Conservation (phyloP, 1,140 invertebrate species). For the Atta colombica region DNA sequence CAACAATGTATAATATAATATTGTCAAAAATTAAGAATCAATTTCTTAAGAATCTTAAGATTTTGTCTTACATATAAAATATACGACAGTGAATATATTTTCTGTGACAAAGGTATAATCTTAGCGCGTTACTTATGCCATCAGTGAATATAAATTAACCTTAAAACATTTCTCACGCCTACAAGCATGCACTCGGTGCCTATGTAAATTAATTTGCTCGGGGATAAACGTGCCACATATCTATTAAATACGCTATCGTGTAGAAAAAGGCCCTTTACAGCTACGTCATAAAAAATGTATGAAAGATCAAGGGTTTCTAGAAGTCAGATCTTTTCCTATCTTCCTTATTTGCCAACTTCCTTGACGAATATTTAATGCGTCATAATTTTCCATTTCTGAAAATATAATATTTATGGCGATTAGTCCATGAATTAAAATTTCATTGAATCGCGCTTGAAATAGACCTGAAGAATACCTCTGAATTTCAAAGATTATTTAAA, state of each 20-base stretch:
- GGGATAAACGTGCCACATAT: slow-evolving; percentile 31
- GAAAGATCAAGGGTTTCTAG: background rate
- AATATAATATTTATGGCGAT: background rate
- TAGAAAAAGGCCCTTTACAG: background rate
- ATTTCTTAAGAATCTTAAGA: background rate
- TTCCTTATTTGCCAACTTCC: background rate
- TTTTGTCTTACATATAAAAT: background rate
- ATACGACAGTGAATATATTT: background rate
- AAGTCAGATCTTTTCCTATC: background rate
- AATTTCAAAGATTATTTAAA: slow-evolving; percentile 3
- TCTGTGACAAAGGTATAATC: slow-evolving; percentile 8
- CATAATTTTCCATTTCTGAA: background rate
- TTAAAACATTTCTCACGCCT: slow-evolving; percentile 28
- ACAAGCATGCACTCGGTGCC: background rate
- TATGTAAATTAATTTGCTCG: slow-evolving; percentile 44
- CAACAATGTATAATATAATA: background rate
- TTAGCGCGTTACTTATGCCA: slow-evolving; percentile 21
- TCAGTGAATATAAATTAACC: slow-evolving; percentile 42
- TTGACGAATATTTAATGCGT: background rate
- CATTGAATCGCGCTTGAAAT: background rate
- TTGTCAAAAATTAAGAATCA: background rate
- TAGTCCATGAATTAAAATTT: background rate
- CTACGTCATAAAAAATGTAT: slow-evolving; percentile 29
- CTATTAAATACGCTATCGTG: slow-evolving; percentile 35
- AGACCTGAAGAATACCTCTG: background rate